Evolutionary conservation across 2,888 invertebrate genomes (phyloP), one percentile per base, ranked within the genome.

Genomic region (Melanotus villosus): DNA sequence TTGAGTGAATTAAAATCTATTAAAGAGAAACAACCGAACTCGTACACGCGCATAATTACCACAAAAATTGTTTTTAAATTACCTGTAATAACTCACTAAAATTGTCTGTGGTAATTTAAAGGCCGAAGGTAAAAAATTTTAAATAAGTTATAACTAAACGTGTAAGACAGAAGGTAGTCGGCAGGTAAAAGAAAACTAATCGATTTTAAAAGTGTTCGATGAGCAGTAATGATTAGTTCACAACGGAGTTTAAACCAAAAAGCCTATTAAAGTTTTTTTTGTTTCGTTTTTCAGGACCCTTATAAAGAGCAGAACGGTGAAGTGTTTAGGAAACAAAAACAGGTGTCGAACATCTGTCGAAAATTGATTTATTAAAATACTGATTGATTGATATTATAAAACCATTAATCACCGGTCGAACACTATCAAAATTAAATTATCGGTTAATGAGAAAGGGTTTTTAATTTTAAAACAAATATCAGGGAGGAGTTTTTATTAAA

Each of bases 131-230:
- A 23, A 47, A 23, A 23, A 47, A 30, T 52, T 45, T 45, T 52
- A 63, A 63, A 63, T 63, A 56, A 64, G 54, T 65, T 43, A 65
- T 47, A 32, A 56, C 18, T 12, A 34, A 56, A 30, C 32, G 77
- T 76, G 77, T 76, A 77, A 77, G 73, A 78, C 79, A 79, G 78
- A 78, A 80, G 80, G 78, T 77, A 71, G 74, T 72, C 77, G 78
- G 63, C 80, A 81, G 80, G 80, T 80, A 80, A 74, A 77, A 76
- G 74, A 74, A 68, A 66, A 62, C 74, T 80, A 80, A 80, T 81
- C 80, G 79, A 79, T 80, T 78, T 75, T 76, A 75, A 79, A 79
- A 79, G 78, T 80, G 79, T 80, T 80, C 80, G 80, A 80, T 80
- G 79, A 75, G 71, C 75, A 77, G 77, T 79, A 78, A 78, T 71